Evolutionary conservation across 1,140 invertebrate species (phyloP), one percentile per base, ranked within the genome.

Genomic region (Cephus cinctus): DNA sequence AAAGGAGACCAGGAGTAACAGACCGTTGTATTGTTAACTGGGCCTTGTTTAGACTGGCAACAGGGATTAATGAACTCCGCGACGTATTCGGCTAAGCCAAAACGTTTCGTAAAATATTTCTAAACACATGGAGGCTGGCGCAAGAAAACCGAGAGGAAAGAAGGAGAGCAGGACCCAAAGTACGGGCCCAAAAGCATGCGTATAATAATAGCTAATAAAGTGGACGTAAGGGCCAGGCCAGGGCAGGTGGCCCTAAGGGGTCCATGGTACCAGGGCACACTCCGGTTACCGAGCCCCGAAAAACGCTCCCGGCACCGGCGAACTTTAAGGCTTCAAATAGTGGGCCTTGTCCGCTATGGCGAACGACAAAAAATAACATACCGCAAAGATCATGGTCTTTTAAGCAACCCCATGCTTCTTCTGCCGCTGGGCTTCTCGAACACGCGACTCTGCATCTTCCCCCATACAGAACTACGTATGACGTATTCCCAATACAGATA

Each of bases 131-230:
- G 54, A 55, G 39, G 54, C 54, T 39, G 57, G 52, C 49, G 44
- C 42, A 46, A 34, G 47, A 23, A 44, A 23, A 18, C 23, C 15
- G n/a, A 36, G 4, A 18, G n/a, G 16, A 43, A 20, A 39, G 12
- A 42, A 6, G 19, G 40, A 44, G 27, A 15, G 14, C 3, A 9
- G 19, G 16, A 22, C 34, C 30, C 16, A 20, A 18, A 47, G 27
- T 35, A 22, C 32, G 32, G 25, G 43, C 53, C 55, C 52, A 57
- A 63, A 62, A 65, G 64, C 66, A 65, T 64, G 67, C 57, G 65
- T 69, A 68, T 72, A 75, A 75, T 74, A 75, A 73, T 74, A 72
- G 66, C 65, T 74, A 74, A 73, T 74, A 75, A 75, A 73, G 59
- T 65, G 69, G 52, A 66, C 63, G 63, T 58, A 61, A 67, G 65